Evolutionary conservation across 1,140 invertebrate species (phyloP), one percentile per base, ranked within the genome.

Genomic region (Solen grandis): DNA sequence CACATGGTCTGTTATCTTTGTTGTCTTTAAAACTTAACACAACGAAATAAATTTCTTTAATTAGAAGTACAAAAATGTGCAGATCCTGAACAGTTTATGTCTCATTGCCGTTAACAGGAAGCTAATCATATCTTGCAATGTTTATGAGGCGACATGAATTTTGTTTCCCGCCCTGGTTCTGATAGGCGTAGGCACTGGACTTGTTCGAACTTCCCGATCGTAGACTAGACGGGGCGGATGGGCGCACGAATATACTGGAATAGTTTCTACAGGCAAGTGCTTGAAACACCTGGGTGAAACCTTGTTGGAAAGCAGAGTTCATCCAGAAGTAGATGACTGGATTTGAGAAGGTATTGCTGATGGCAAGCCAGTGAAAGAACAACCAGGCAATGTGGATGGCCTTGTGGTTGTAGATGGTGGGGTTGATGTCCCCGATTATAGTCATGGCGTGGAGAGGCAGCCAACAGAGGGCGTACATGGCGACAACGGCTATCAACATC

Each of bases 291-390:
- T 46, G 41, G 19, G 19, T 8, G 41, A 46, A 46, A 46, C 41
- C 41, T 46, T 46, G 41, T 8, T 46, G 93, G 88, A 96, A 97
- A 22, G 95, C 93, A 0, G 94, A 94, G 90, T 97, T 97, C 95
- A 97, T 96, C 93, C 96, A 96, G 90, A 96, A 96, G 90, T 97
- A 97, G 86, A 97, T 97, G 69, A 97, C 94, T 0, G 97, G 97
- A 92, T 97, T 97, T 93, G 97, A 97, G 90, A 96, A 97, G 63
- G 95, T 94, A 89, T 97, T 96, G 14, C 96, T 96, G 96, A 97
- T 97, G 35, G 97, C 96, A 76, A 97, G 93, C 94, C 95, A 97
- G 88, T 97, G 96, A 77, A 59, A n/a, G 16, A 78, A 62, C 14
- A 84, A 36, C 83, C 83, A 84, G 3, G 70, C 79, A 62, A 27